Conservation (phyloP, 2,797 vertebrate species). For the Pelochelys cantorii region DNA sequence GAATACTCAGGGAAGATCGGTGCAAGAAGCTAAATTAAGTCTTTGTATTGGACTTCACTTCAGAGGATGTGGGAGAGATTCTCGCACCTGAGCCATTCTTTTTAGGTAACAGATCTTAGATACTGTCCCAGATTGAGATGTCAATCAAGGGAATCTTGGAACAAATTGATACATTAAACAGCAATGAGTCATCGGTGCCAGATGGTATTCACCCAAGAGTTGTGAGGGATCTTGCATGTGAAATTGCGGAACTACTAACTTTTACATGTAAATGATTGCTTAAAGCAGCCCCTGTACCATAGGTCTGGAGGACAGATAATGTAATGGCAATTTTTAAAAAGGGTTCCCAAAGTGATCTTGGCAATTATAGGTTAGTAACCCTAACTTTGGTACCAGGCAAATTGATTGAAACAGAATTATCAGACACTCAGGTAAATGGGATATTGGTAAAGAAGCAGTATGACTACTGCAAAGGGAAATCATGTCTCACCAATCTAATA, state of each 20-base stretch:
- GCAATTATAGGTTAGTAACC: not conserved
- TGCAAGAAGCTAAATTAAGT: not conserved
- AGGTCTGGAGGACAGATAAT: not conserved
- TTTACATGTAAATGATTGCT: not conserved
- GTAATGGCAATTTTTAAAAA: not conserved
- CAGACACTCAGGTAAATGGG: not conserved
- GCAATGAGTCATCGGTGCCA: not conserved
- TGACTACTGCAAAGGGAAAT: not conserved
- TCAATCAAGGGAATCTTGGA: not conserved
- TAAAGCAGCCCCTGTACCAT: not conserved
- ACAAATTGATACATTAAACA: not conserved
- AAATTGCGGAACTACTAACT: not conserved
- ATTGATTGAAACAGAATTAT: not conserved
- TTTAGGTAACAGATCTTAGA: not conserved
- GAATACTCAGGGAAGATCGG: not conserved
- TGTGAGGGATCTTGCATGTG: not conserved
- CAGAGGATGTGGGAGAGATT: not conserved
- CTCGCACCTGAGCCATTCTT: not conserved
- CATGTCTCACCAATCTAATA: not conserved
- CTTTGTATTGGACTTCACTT: not conserved
- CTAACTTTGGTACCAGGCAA: not conserved
- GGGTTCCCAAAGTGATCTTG: not conserved
- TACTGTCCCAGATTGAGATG: not conserved
- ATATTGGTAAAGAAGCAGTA: not conserved
- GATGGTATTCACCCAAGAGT: not conserved